These are phyloP conservation scores for Zoanthus solanderi DNA, from an alignment of 92 coral and sea anemone genomes.

Conservation along the genomic window DNA sequence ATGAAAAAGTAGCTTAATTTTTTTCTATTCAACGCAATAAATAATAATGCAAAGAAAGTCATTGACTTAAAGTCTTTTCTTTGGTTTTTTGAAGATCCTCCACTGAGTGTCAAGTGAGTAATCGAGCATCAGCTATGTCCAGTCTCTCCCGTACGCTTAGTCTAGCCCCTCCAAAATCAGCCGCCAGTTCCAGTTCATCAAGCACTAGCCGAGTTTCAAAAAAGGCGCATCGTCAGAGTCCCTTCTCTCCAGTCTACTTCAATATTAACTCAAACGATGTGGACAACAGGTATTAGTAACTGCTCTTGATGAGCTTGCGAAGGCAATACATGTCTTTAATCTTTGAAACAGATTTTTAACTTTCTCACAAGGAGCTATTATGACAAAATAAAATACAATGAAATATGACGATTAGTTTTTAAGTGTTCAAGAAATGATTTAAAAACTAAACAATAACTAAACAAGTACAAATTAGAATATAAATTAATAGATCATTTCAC, in stretches of 20 bases:
- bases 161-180: constrained; percentile 72
- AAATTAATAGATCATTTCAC: no score
- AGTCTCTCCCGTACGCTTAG: constrained; percentile 53
- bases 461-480: no score
- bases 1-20: no score
- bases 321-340: not conserved
- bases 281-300: constrained; percentile 73
- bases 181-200: constrained; percentile 60
- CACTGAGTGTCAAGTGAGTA: constrained; percentile 52
- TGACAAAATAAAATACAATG: no score
- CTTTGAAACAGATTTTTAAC: no score
- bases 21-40: not conserved
- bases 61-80: not conserved
- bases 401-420: no score
- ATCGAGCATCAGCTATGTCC: constrained; percentile 57
- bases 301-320: not conserved
- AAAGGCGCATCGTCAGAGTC: constrained; percentile 77
- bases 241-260: constrained; percentile 90
- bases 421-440: no score
- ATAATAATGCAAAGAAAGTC: not conserved
- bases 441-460: no score
- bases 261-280: constrained; percentile 87
- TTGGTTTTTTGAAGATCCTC: constrained; percentile 60
- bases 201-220: constrained; percentile 62
- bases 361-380: no score